phyloP scores from a whole-genome alignment of 2,888 invertebrate genomes.

The Lagria hirta region DNA sequence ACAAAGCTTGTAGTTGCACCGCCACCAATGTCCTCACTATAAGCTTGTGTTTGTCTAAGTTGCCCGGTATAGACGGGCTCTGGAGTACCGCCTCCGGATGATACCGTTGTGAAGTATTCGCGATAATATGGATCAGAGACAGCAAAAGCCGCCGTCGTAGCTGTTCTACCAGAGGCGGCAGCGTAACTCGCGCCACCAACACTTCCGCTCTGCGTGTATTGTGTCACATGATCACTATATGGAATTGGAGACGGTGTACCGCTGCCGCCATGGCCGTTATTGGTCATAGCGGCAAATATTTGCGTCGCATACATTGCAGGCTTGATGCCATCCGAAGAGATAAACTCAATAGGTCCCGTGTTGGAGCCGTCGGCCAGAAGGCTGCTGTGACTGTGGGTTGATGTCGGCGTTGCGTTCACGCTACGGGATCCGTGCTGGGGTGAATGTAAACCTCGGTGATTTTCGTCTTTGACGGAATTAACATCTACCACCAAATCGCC shows the following conservation, averaged over 20 bases:
- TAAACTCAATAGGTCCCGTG: slow-evolving; percentile 55
- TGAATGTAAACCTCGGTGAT: slow-evolving; percentile 61
- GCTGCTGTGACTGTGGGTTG: slow-evolving; percentile 62
- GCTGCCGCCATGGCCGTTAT: slow-evolving; percentile 50
- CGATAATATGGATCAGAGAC: slow-evolving; percentile 75
- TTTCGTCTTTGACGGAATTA: slow-evolving; percentile 62
- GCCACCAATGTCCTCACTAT: slow-evolving; percentile 59
- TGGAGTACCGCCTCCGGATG: slow-evolving; percentile 60
- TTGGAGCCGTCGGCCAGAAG: slow-evolving; percentile 60
- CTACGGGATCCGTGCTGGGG: slow-evolving; percentile 69
- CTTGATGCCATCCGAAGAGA: slow-evolving; percentile 57
- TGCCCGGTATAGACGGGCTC: slow-evolving; percentile 55
- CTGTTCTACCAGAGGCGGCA: slow-evolving; percentile 47
- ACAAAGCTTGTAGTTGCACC: slow-evolving; percentile 66
- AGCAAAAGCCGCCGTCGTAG: slow-evolving; percentile 62
- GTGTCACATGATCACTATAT: slow-evolving; percentile 42
- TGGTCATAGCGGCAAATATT: slow-evolving; percentile 66
- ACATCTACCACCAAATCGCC: slow-evolving; percentile 58
- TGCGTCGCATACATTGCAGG: slow-evolving; percentile 68
- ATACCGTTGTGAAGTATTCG: slow-evolving; percentile 71
- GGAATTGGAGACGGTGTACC: slow-evolving; percentile 70
- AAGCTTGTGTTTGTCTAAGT: slow-evolving; percentile 58
- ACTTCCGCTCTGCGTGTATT: slow-evolving; percentile 52
- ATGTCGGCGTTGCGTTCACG: slow-evolving; percentile 68
- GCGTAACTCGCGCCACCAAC: slow-evolving; percentile 51